Base-by-base conservation (phyloP, 2,888 invertebrate genomes). In the Drosophila ustulata region DNA sequence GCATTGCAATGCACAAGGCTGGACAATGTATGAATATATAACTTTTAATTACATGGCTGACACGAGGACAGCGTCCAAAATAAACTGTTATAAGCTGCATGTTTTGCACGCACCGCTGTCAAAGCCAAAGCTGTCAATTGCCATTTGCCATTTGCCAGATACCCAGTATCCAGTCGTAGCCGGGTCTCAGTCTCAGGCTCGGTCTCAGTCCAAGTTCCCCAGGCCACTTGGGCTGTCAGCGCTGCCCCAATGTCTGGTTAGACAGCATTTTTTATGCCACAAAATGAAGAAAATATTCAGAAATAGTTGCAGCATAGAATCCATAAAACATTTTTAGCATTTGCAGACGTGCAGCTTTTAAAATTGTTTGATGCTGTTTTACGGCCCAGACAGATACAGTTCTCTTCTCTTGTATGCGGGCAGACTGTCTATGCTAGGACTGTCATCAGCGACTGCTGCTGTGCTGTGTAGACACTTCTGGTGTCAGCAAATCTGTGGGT, bases 291-390 rank as follows among this genome's bases (percentile, higher is more conserved):
- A 66, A 55, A 66, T 59, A 67, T 75, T 62, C 45, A 32, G 45
- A 78, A 68, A 78, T 57, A 47, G 52, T 68, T 45, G 64, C 52
- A 45, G 58, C 77, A 65, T 68, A 57, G 72, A 81, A 78, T 69
- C 81, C 87, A 87, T 83, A 83, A 83, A 86, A 86, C 81, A 86
- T 83, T 88, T 83, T 83, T 88, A 78, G 83, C 75, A 83, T 83
- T 67, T 83, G 89, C 87, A 83, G 89, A 88, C 83, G 65, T 47
- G 52, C 66, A 67, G 87, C 89, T 88, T 75, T 88, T 81, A 83
- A 84, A 83, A 81, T 80, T 61, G 50, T 75, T 84, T 64, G 49
- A 49, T 72, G 64, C 41, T 53, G 32, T 66, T 39, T 49, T 49
- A 26, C n/a, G 74, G 71, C 63, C 67, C 45, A 45, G 49, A 76